phyloP scores from a whole-genome alignment of 2,888 invertebrate genomes.

The Itoplectis maculator region DNA sequence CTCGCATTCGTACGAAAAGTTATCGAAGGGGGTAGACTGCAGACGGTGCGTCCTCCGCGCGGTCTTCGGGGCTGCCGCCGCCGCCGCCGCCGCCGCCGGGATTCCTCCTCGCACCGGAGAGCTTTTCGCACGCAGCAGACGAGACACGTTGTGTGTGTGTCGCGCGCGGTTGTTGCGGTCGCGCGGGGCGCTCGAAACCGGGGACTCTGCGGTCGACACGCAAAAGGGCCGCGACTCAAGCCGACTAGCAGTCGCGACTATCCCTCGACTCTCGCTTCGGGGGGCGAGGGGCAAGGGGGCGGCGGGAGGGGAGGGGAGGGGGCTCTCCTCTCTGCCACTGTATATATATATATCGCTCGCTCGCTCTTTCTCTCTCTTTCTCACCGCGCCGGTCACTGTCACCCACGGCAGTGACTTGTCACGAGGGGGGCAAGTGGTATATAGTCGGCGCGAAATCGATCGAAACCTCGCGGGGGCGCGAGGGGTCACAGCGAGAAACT shows the following conservation, averaged over 20 bases:
- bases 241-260: constrained; percentile 27
- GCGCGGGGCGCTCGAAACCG: background rate
- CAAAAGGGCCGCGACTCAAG: constrained; percentile 19
- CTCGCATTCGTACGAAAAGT: constrained; percentile 59
- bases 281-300: too few species aligned
- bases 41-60: background rate
- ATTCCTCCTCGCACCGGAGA: background rate
- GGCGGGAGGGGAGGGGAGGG: background rate
- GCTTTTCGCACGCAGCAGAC: background rate
- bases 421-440: constrained; percentile 43
- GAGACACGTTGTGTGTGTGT: background rate
- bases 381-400: constrained; percentile 44
- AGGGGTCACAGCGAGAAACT: constrained; percentile 40
- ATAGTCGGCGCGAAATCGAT: constrained; percentile 59
- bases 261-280: constrained; percentile 15
- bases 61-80: too few species aligned
- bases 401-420: constrained; percentile 46
- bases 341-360: constrained; percentile 14
- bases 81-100: background rate
- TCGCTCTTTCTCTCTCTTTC: constrained; percentile 10
- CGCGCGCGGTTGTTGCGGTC: background rate
- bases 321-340: constrained; percentile 15
- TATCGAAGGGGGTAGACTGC: background rate
- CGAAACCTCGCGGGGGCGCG: constrained; percentile 41
- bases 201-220: background rate